Evolutionary conservation across 2,797 vertebrate species (phyloP).

Genomic region (Parotocinclus haroldoi): DNA sequence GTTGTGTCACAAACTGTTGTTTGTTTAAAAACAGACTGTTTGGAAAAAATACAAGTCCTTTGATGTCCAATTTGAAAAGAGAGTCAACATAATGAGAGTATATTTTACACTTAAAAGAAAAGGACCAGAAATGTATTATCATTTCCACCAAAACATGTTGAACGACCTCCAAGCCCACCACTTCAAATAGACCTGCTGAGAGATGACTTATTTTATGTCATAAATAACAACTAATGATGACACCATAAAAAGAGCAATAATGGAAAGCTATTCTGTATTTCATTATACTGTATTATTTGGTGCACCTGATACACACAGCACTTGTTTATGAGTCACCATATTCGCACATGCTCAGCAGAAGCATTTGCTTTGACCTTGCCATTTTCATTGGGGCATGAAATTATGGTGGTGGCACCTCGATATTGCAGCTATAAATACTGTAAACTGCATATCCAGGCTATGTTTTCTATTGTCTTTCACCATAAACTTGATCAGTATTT

Average conservation of each 20-base stretch:
- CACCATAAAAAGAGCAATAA: slow-evolving; percentile 99
- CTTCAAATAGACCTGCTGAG: slow-evolving; percentile 92
- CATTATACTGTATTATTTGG: slow-evolving; percentile 99
- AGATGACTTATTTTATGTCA: slow-evolving; percentile 95
- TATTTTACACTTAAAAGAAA: slow-evolving; percentile 78
- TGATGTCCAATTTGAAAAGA: slow-evolving; percentile 67
- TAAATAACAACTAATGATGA: slow-evolving; percentile 99
- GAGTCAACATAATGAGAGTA: slow-evolving; percentile 65
- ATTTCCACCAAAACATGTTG: slow-evolving; percentile 84
- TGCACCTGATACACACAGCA: slow-evolving; percentile 98
- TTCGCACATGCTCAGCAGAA: slow-evolving; percentile 99
- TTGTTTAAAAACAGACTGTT: no score
- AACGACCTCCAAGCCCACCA: slow-evolving; percentile 92
- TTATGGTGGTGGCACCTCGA: slow-evolving; percentile 99
- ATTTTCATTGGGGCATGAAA: slow-evolving; percentile 99
- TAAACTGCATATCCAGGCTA: slow-evolving; percentile 99
- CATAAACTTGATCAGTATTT: slow-evolving; percentile 99
- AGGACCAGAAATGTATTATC: slow-evolving; percentile 68
- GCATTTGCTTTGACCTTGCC: slow-evolving; percentile 99
- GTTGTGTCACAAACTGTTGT: background rate
- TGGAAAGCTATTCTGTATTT: slow-evolving; percentile 99
- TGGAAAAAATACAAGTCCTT: slow-evolving; percentile 61
- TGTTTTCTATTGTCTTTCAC: slow-evolving; percentile 99
- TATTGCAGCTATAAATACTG: slow-evolving; percentile 99
- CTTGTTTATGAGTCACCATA: slow-evolving; percentile 99